Evolutionary conservation across 2,113 vertebrate genomes (phyloP), one percentile per base, ranked within the genome.

Genomic region (Silurus glanis): DNA sequence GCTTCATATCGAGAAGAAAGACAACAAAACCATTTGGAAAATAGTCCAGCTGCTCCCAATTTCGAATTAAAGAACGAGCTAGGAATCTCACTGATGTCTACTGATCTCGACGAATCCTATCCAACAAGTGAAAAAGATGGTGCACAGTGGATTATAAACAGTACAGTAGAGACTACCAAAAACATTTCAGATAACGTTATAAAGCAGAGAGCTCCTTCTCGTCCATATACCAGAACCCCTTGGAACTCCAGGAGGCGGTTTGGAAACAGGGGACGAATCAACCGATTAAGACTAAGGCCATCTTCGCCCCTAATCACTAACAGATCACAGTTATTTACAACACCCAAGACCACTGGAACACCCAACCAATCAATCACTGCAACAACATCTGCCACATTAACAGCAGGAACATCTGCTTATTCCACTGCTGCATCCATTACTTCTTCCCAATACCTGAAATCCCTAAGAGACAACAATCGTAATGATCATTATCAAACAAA

Each of bases 251-350:
- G 95, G 37, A 96, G 91, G 84, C 94, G 94, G 88, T 91, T 94
- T 23, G 92, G 94, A 2, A 95, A 96, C 4, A 94, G 94, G 85
- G 95, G 94, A 85, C 94, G 95, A 23, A 95, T 93, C 28, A 95
- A 95, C 87, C 94, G 94, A 89, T 81, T 93, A 14, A 93, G 95
- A 55, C 83, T 61, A 17, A 92, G 76, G 69, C 92, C 90, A 82
- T 85, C 92, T 67, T 67, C 89, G 75, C 49, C 89, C 1, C 88
- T 90, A 85, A 86, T 45, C 83, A 87, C 84, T 16, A 47, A 45
- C 25, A 84, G 76, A 61, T 85, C 83, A 87, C 66, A 62, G 83
- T 59, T 85, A n/a, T 71, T 83, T 49, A 75, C 82, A 62, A 16
- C 72, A 59, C 53, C 87, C 72, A 86, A 59, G 17, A n/a, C 16